Conservation (phyloP, 2,888 invertebrate species). For the Drosophila glabriapex region DNA sequence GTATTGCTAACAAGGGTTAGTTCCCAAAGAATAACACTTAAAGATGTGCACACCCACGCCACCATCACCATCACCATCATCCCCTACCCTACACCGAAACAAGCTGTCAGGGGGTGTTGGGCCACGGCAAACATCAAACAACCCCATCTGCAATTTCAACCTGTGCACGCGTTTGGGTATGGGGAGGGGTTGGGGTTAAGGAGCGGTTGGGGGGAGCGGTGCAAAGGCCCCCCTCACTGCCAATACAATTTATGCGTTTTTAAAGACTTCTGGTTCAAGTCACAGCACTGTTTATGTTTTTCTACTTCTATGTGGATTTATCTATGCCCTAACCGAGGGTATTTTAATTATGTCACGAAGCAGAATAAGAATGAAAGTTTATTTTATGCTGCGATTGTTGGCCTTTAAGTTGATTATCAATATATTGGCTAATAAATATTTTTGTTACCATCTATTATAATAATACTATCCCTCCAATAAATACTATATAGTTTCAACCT, state of each 20-base stretch:
- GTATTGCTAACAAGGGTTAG: constrained; percentile 71
- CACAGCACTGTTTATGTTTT: constrained; percentile 39
- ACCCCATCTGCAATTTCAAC: constrained; percentile 57
- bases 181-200: neutral
- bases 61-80: neutral
- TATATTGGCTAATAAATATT: neutral
- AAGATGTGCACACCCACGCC: constrained; percentile 44
- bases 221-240: neutral
- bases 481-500: neutral
- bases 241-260: constrained; percentile 72
- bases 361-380: neutral
- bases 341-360: neutral
- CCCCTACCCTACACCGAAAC: neutral
- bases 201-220: neutral
- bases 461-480: neutral
- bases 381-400: neutral
- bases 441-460: neutral
- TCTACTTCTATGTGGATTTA: constrained; percentile 31
- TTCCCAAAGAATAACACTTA: constrained; percentile 71
- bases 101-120: constrained; percentile 23
- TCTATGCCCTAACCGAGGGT: constrained; percentile 16
- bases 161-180: constrained; percentile 11
- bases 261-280: constrained; percentile 60
- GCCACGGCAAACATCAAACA: constrained; percentile 50
- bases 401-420: neutral